These are phyloP conservation scores for Latheticus oryzae DNA, from an alignment of 2,888 invertebrate species.

Conservation along the genomic window DNA sequence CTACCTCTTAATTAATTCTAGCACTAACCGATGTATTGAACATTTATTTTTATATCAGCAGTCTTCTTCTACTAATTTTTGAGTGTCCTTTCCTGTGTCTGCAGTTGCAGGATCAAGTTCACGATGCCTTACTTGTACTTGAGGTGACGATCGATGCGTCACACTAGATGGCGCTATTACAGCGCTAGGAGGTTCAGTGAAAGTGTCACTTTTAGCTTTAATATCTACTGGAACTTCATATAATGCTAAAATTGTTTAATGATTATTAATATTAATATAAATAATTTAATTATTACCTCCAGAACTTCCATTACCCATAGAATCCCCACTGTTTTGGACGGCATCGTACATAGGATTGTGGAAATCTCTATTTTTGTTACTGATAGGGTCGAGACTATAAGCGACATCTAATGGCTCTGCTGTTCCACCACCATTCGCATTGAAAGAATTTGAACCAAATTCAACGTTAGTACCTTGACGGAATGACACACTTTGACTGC, in stretches of 20 bases:
- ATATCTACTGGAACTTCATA: slow-evolving; percentile 86
- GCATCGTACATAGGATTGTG: slow-evolving; percentile 99
- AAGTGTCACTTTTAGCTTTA: slow-evolving; percentile 71
- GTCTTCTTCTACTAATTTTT: slow-evolving; percentile 85
- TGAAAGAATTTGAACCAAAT: slow-evolving; percentile 75
- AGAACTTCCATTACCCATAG: slow-evolving; percentile 71
- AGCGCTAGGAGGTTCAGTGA: slow-evolving; percentile 75
- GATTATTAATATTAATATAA: no score
- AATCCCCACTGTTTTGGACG: slow-evolving; percentile 73
- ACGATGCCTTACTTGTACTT: slow-evolving; percentile 78
- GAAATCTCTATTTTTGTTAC: slow-evolving; percentile 89
- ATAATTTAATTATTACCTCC: slow-evolving; percentile 59
- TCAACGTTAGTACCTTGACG: slow-evolving; percentile 94
- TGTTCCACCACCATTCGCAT: slow-evolving; percentile 67
- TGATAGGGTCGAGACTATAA: slow-evolving; percentile 82
- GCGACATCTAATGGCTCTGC: slow-evolving; percentile 79
- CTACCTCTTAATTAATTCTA: slow-evolving; percentile 53
- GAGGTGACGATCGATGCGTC: slow-evolving; percentile 81
- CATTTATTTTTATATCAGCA: slow-evolving; percentile 68
- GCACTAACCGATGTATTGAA: slow-evolving; percentile 55
- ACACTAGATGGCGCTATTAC: slow-evolving; percentile 85
- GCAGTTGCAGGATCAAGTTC: slow-evolving; percentile 84
- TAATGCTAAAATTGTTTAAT: slow-evolving; percentile 68
- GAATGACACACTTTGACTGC: slow-evolving; percentile 92
- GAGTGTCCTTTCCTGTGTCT: slow-evolving; percentile 92